phyloP scores from a whole-genome alignment of 2,888 invertebrate genomes.

The Onthophagus sagittarius region DNA sequence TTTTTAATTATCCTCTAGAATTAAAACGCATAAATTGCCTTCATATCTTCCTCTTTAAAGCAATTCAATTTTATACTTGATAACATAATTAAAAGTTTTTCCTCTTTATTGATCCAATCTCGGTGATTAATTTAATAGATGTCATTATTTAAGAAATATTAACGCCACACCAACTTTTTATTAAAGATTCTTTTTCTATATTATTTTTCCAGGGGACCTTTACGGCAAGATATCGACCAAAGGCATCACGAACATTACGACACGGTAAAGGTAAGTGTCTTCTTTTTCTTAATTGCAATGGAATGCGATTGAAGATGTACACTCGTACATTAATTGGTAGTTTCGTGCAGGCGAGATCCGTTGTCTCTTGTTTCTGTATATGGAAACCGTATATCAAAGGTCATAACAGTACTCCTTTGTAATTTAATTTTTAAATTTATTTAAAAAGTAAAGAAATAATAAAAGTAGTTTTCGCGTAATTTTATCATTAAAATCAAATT shows the following conservation, averaged over 20 bases:
- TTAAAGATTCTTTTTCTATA: background rate
- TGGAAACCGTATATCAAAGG: background rate
- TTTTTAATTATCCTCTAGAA: too few species aligned
- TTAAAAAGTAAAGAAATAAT: background rate
- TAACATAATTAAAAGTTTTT: too few species aligned
- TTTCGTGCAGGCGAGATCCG: background rate
- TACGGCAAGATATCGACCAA: conserved; percentile 19
- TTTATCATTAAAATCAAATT: background rate
- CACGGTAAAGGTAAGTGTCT: conserved; percentile 43
- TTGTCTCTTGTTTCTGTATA: background rate
- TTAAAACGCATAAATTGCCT: too few species aligned
- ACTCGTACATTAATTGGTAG: background rate
- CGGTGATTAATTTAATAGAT: too few species aligned
- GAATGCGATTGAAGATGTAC: background rate
- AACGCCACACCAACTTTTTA: background rate
- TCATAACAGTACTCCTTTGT: background rate
- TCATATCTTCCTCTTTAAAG: too few species aligned
- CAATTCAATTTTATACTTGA: too few species aligned
- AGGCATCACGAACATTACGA: conserved; percentile 40
- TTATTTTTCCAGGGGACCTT: conserved; percentile 23
- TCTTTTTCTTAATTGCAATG: conserved; percentile 3
- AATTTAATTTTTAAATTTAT: background rate
- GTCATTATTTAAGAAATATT: background rate
- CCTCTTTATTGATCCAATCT: too few species aligned
- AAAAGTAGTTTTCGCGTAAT: too few species aligned